Evolutionary conservation across 2,888 invertebrate species (phyloP), one percentile per base, ranked within the genome.

Genomic region (Sphaeridia pumilis): DNA sequence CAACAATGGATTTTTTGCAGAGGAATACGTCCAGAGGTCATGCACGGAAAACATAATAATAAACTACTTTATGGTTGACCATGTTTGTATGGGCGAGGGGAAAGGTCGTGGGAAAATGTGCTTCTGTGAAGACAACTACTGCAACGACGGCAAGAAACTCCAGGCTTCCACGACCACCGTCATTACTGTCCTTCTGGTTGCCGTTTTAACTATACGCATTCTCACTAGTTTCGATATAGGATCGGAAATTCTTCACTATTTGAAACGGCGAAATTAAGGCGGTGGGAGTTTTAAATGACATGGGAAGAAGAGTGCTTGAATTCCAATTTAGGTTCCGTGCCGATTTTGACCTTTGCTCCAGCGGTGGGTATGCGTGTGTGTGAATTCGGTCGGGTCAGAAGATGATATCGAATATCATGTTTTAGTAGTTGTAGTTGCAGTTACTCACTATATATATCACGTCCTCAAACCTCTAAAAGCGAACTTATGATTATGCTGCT

Each of bases 41-140:
- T 92, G 92, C 75, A 92, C 90, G 55, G 85, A 88, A 59, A 87
- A 90, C 70, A 80, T 92, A 63, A 88, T 89, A 75, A 92, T 92
- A 75, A 92, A 92, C 75, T 78, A 92, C 69, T 92, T 92, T 78
- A 90, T 92, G 89, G 92, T 92, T 73, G 92, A 92, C 76, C 92
- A 92, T 78, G 92, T 92, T 77, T 92, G 92, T 83, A 92, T 92
- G 90, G 86, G 87, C 84, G 92, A 92, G 84, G 88, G 90, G 82
- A 87, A 87, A 79, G 89, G 90, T 77, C 88, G 84, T 72, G 92
- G 92, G 76, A 89, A 89, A 81, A 92, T 92, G 90, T 92, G 90
- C 79, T 92, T 92, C 81, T 92, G 92, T 78, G 90, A 92, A 79
- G 89, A 89, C 78, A 89, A 92, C 77, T 86, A 86, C 84, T 92